Conservation (phyloP, 2,797 vertebrate genomes). For the Sebastes oblongus region DNA sequence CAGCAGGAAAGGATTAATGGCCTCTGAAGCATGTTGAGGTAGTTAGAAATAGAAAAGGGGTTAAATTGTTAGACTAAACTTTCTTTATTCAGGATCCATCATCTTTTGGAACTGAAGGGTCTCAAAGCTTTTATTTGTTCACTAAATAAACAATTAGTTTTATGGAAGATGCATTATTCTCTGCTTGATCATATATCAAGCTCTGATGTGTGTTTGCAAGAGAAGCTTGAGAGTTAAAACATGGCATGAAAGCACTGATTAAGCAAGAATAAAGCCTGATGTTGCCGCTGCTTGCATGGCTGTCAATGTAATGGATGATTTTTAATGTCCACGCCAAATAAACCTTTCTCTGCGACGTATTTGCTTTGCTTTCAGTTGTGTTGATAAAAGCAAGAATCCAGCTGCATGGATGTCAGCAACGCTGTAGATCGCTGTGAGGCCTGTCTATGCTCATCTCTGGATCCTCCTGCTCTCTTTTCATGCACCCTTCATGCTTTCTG, state of each 20-base stretch:
- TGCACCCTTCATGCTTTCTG: slow-evolving; percentile 50
- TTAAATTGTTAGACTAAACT: slow-evolving; percentile 36
- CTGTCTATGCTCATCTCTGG: slow-evolving; percentile 62
- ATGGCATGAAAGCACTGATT: slow-evolving; percentile 58
- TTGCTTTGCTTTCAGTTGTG: slow-evolving; percentile 65
- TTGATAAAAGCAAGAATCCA: slow-evolving; percentile 66
- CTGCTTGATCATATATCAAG: slow-evolving; percentile 31
- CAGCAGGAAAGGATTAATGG: slow-evolving; percentile 62
- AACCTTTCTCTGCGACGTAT: slow-evolving; percentile 50
- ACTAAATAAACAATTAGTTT: slow-evolving; percentile 55
- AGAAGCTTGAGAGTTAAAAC: slow-evolving; percentile 42
- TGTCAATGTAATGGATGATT: slow-evolving; percentile 69
- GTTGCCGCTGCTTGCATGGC: slow-evolving; percentile 63
- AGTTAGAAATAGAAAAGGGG: slow-evolving; percentile 26
- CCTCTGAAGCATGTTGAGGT: slow-evolving; percentile 26
- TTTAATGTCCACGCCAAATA: slow-evolving; percentile 61
- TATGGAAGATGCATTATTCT: slow-evolving; percentile 33
- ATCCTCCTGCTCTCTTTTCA: slow-evolving; percentile 54
- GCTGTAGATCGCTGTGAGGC: slow-evolving; percentile 32
- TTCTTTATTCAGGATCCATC: slow-evolving; percentile 20
- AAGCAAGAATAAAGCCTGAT: slow-evolving; percentile 44
- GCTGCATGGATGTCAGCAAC: slow-evolving; percentile 49
- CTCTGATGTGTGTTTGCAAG: slow-evolving; percentile 35
- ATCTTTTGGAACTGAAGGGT: slow-evolving; percentile 19
- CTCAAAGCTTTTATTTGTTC: slow-evolving; percentile 42